Base-by-base conservation (phyloP, 2,797 vertebrate genomes). In the Steatocranus sp. region DNA sequence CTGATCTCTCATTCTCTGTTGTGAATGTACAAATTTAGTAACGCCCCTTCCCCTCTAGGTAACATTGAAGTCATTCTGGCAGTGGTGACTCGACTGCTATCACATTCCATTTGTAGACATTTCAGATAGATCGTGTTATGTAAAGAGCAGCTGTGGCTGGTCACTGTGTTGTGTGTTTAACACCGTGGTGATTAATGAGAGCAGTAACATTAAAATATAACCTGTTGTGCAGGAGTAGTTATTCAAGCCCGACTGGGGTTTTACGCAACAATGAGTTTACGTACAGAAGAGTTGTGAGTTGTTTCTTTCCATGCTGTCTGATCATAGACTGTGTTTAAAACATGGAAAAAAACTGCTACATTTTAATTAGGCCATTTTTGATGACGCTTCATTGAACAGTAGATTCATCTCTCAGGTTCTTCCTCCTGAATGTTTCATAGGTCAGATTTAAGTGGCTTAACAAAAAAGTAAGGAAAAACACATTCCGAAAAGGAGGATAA, bases 41-140 rank as follows among this genome's bases (percentile, higher is more conserved):
- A 41, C 1, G 12, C 38, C 36, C 23, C 41, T 25, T 25, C 5
- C 14, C 14, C 8, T 68, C 63, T 9, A 68, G 63, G 38, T 17
- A 68, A 68, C 38, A 25, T 10, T 25, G 38, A 68, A 68, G 20
- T 2, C 63, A 25, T 43, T 68, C 8, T 43, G 63, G 63, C 20
- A 17, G 14, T 10, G 20, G 14, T 68, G 63, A 43, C 63, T 68
- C 3, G 15, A 43, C 63, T 68, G 14, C 9, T 68, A 43, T 18
- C 63, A 43, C 63, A 43, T 17, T 43, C 38, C 63, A 68, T 68
- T 68, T 68, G 63, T 41, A 63, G 58, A 20, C 7, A 43, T 43
- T 68, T 68, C 63, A 43, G 63, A 68, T 43, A 27, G 63, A 43
- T 27, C 4, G 8, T 43, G 20, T 68, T 68, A 43, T 17, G 38